Base-by-base conservation (phyloP, 2,797 vertebrate species). In the Jordanella pulchra region DNA sequence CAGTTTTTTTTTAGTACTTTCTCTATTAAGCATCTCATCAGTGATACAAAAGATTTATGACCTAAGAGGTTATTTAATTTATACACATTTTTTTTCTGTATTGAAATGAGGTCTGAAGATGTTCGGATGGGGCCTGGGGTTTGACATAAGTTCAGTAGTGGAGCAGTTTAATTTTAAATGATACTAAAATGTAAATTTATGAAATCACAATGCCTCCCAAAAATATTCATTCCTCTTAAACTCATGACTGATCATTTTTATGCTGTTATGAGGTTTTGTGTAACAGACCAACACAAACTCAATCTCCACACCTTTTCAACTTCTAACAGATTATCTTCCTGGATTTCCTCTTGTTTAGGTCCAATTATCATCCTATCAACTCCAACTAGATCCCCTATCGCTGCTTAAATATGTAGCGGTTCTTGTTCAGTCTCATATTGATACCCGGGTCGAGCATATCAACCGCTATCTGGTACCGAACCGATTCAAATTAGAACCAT, bases 21-120 rank as follows among this genome's bases (percentile, higher is more conserved):
- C 32, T 67, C 63, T 45, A 71, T 83, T 78, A 73, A 75, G 75
- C 13, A 71, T 53, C 45, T 89, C 71, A 55, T 77, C 7, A 32
- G 67, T 65, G 64, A 65, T 58, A 11, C 27, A 69, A 60, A 63
- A 39, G 21, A 73, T 72, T 75, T 75, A 45, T 66, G 71, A 80
- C 63, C 39, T 72, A 15, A 76, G 66, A 54, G 65, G 60, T 82
- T 65, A 35, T 81, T 81, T 77, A 12, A 61, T 72, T 64, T 25
- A 27, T 63, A n/a, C 12, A 30, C n/a, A 32, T 30, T 48, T 70
- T 35, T 56, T 71, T 13, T 14, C 13, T 44, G 23, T 50, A 12
- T 21, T 69, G 42, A 54, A 78, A 69, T 30, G 12, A 67, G 0
- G 65, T 63, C 35, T 63, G n/a, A 63, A 63, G 39, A 76, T 76